These are phyloP conservation scores for Coelinius sp. DNA, from an alignment of 2,888 invertebrate species.

Conservation along the genomic window DNA sequence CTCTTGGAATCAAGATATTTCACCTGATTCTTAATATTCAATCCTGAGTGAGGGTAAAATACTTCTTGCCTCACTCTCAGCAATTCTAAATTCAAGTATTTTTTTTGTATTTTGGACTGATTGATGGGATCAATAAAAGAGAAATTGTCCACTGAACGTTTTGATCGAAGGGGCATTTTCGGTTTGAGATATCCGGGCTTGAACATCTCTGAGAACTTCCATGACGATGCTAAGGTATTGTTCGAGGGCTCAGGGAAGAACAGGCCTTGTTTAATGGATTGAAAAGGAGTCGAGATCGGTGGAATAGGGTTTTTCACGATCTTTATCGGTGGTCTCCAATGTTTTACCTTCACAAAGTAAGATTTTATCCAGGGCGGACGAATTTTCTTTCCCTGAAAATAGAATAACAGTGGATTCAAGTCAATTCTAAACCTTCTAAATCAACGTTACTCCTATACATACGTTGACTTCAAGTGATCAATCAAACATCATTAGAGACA, in stretches of 20 bases:
- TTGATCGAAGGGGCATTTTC: constrained; percentile 20
- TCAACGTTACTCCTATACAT: neutral
- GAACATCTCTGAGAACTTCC: constrained; percentile 28
- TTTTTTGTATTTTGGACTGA: neutral
- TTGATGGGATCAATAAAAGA: neutral
- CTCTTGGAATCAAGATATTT: neutral
- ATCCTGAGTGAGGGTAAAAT: constrained; percentile 25
- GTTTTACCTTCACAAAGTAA: neutral
- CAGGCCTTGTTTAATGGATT: neutral
- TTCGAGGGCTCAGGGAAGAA: neutral
- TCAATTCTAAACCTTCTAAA: neutral
- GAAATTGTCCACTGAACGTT: constrained; percentile 25
- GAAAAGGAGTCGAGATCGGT: neutral
- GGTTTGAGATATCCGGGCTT: neutral
- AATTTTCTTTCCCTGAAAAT: neutral
- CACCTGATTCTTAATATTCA: constrained; percentile 13
- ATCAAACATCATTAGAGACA: constrained; percentile 30
- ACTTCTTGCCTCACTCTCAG: neutral
- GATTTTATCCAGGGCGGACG: neutral
- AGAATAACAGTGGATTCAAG: neutral
- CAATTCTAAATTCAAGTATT: neutral
- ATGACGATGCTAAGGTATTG: constrained; percentile 28
- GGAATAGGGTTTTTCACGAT: neutral
- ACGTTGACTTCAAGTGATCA: neutral
- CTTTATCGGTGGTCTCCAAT: neutral